Evolutionary conservation across 2,797 vertebrate species (phyloP), one percentile per base, ranked within the genome.

Genomic region (Coranthus polyacanthus): DNA sequence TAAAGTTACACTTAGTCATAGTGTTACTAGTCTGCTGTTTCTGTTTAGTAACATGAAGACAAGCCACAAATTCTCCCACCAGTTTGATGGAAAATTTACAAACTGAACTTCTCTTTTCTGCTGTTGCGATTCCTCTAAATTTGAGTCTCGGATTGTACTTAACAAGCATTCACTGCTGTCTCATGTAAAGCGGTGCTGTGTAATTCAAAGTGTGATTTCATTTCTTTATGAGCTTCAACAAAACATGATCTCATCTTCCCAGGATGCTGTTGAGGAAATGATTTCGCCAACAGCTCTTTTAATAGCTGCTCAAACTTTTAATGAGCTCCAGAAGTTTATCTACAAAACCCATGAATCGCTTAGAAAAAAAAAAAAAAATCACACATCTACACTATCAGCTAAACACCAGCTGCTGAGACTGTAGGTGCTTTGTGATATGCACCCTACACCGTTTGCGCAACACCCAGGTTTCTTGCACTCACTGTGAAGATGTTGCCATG

Each of bases 401-500:
- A 24, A n/a, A n/a, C n/a, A n/a, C n/a, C n/a, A n/a, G n/a, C n/a
- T n/a, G n/a, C n/a, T n/a, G n/a, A n/a, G n/a, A n/a, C n/a, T n/a
- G n/a, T n/a, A 24, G 22, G 22, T 24, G 6, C 22, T 3, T 3
- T 24, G 22, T 24, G 22, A 24, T 6, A 6, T n/a, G n/a, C n/a
- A n/a, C n/a, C n/a, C n/a, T n/a, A n/a, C 22, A 24, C 22, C 3
- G 6, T 24, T 24, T 24, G 3, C 6, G 26, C 26, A 3, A 29
- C 9, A 29, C 9, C 9, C 9, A 29, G 4, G 1, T 46, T 36
- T 68, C 0, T 37, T 42, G 6, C 61, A 67, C 95, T 92, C 78
- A 97, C 96, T 8, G 96, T 97, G 79, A 97, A 97, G 75, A 96
- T 94, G 74, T 97, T 84, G 0, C 96, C 96, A 7, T 97, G 94